phyloP scores from a whole-genome alignment of 1,140 invertebrate species.

The Megathymus violae region DNA sequence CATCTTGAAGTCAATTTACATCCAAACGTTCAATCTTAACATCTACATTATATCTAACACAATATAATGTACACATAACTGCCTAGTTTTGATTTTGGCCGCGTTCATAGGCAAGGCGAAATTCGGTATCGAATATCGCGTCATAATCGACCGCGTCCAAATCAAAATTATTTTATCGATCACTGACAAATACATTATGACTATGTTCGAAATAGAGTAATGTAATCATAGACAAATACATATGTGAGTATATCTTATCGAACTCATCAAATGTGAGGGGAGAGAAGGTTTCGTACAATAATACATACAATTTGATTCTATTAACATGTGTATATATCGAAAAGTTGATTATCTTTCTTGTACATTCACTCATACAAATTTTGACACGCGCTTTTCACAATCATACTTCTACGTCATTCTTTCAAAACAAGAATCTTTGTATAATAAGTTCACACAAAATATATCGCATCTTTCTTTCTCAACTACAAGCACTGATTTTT shows the following conservation, averaged over 20 bases:
- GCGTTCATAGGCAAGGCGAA: conserved; percentile 4
- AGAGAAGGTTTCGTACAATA: not conserved
- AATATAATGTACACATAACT: conserved; percentile 27
- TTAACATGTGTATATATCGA: conserved; percentile 21
- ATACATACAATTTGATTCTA: conserved; percentile 27
- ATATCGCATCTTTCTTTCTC: conserved; percentile 9
- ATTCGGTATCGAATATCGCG: not conserved
- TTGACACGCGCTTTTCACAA: not conserved
- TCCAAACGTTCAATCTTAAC: conserved; percentile 8
- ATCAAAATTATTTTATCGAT: conserved; percentile 11
- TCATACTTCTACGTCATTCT: conserved; percentile 11
- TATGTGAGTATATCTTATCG: not conserved
- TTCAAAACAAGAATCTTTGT: conserved; percentile 2
- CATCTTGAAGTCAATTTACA: conserved; percentile 1
- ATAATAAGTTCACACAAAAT: conserved; percentile 21
- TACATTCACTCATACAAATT: conserved; percentile 1
- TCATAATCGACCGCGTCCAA: conserved; percentile 2
- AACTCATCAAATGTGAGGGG: not conserved
- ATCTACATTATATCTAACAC: conserved; percentile 27
- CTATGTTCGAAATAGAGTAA: conserved; percentile 7
- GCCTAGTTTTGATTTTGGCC: conserved; percentile 5
- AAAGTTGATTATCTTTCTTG: conserved; percentile 5
- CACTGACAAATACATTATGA: conserved; percentile 13
- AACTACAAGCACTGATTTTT: not conserved
- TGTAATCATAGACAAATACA: not conserved